Evolutionary conservation across 64 coral and sea anemone genomes (phyloP).

Genomic region (Anthopleura sola): DNA sequence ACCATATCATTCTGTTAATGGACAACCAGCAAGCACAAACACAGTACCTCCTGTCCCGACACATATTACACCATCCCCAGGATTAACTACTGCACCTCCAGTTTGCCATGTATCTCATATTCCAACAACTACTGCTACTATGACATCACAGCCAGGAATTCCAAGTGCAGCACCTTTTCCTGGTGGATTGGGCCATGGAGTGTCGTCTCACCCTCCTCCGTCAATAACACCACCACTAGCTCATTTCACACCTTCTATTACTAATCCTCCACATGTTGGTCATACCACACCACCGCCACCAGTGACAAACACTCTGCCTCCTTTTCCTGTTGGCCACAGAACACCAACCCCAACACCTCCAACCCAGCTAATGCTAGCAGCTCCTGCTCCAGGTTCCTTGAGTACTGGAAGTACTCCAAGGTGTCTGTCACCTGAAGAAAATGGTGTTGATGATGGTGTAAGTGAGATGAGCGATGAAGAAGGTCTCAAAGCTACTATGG

Average conservation of each 20-base stretch:
- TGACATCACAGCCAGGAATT: neutral
- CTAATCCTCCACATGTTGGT: constrained; percentile 6
- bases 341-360: constrained; percentile 56
- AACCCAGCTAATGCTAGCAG: neutral
- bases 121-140: neutral
- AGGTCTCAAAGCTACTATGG: constrained; percentile 84
- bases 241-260: constrained; percentile 8
- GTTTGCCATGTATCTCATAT: constrained; percentile 42
- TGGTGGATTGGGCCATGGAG: neutral
- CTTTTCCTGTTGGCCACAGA: constrained; percentile 21
- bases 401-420: constrained; percentile 86
- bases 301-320: constrained; percentile 32
- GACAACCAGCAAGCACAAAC: neutral
- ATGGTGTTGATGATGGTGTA: constrained; percentile 27
- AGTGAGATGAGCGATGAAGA: constrained; percentile 55
- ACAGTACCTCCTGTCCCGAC: neutral
- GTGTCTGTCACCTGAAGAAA: constrained; percentile 58
- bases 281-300: constrained; percentile 2
- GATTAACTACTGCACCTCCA: constrained; percentile 4
- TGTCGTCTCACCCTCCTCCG: neutral
- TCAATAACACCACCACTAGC: neutral
- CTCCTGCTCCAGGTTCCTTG: constrained; percentile 41
- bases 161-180: neutral
- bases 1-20: constrained; percentile 2
- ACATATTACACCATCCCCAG: neutral